Percentiles rank a stretch among this genome's conserved stretches.
Evolutionary conservation across 2,888 invertebrate species (phyloP).

Genomic region (Oscheius sp.): DNA sequence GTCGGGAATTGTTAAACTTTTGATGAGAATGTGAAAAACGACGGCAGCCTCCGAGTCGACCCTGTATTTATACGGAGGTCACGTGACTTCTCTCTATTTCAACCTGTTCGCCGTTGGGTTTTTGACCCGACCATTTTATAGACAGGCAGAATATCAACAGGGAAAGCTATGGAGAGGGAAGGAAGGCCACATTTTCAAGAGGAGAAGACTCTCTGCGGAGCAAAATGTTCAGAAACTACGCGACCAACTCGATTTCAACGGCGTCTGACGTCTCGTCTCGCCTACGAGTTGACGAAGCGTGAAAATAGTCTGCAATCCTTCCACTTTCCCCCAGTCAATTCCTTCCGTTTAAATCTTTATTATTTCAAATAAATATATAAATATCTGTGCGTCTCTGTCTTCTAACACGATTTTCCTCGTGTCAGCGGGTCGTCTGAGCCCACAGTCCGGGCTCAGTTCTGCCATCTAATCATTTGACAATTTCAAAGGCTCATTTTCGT

Average conservation of each 20-base stretch:
- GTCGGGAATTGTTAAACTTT: too few species aligned
- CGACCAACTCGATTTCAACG: too few species aligned
- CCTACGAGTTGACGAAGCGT: not conserved
- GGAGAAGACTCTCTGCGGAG: too few species aligned
- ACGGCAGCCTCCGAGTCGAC: not conserved
- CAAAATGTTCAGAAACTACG: too few species aligned
- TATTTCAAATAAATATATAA: not conserved
- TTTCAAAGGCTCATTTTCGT: conserved; percentile 17
- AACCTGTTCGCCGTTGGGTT: not conserved
- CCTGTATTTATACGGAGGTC: not conserved
- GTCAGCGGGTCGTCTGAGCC: not conserved
- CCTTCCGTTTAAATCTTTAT: not conserved
- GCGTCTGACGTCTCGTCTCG: too few species aligned
- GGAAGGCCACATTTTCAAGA: too few species aligned
- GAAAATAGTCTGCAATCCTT: too few species aligned
- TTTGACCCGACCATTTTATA: not conserved
- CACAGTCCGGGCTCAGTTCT: not conserved
- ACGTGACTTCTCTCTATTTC: not conserved
- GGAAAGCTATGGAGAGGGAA: not conserved
- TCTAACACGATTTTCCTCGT: conserved; percentile 26
- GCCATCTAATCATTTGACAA: conserved; percentile 2
- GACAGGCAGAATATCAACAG: not conserved
- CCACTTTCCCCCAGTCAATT: not conserved
- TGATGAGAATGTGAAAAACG: not conserved
- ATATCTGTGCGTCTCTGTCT: not conserved